Evolutionary conservation across 2,113 vertebrate genomes (phyloP), one percentile per base, ranked within the genome.

Genomic region (Ictalurus furcatus): DNA sequence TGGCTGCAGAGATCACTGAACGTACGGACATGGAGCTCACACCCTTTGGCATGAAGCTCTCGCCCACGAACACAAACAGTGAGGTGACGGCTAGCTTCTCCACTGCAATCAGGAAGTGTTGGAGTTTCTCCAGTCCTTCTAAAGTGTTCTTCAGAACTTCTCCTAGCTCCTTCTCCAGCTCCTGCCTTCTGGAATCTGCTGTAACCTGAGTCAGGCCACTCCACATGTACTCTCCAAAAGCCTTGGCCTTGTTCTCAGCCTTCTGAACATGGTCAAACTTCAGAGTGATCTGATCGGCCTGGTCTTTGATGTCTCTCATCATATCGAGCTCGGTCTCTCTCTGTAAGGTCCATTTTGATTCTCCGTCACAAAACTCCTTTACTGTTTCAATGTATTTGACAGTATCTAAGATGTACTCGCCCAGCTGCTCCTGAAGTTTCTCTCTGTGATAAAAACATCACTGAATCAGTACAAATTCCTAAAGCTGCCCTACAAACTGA

Each of bases 41-140:
- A 16, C 86, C 89, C 0, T 85, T 58, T 1, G 93, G 91, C 84
- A 95, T 90, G 17, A 81, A 52, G 85, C 90, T 92, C 21, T 91
- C 79, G 0, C 88, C 91, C 6, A 2, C 59, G 80, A 95, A 95
- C 84, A 95, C 92, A 5, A 92, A 93, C 59, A 91, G 86, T 0
- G 95, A 95, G 19, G 95, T 95, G 89, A 92, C 94, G 0, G 94
- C 92, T 89, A 96, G 94, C 73, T 91, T 95, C 92, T 96, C 95
- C 90, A 96, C 85, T 28, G 94, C 94, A 58, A 94, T 93, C 93
- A 95, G 90, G 85, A 96, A 95, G 85, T 9, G 11, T 23, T 91
- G 16, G 0, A 95, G 93, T 83, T 92, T 59, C 92, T 92, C 87
- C 90, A 96, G 88, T 0, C 95, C 94, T 11, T 48, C 48, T 85